phyloP scores from a whole-genome alignment of 2,888 invertebrate species.

The Sialis lutaria region DNA sequence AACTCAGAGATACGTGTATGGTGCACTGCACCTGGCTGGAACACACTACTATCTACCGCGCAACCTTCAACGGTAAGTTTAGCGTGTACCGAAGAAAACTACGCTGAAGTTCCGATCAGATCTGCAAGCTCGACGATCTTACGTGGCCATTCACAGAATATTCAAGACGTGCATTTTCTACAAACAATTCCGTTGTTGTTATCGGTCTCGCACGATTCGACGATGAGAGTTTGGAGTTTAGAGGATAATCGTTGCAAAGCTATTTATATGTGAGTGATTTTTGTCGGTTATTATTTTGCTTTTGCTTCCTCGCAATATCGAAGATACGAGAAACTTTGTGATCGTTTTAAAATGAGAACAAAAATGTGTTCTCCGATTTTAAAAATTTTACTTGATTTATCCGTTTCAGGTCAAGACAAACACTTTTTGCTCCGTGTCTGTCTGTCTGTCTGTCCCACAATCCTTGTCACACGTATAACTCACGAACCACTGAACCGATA shows the following conservation, averaged over 20 bases:
- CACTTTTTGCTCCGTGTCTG: no score
- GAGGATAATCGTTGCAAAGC: constrained; percentile 19
- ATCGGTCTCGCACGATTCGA: constrained; percentile 28
- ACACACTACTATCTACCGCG: neutral
- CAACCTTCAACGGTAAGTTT: neutral
- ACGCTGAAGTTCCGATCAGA: neutral
- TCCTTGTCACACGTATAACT: no score
- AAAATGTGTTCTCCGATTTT: no score
- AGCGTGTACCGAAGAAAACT: neutral
- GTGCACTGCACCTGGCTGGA: constrained; percentile 20
- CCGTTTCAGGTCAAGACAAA: no score
- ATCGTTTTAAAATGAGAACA: no score
- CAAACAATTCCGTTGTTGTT: constrained; percentile 18
- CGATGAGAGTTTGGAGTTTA: constrained; percentile 25
- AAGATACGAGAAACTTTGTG: no score
- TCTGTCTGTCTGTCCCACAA: no score
- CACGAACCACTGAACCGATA: no score
- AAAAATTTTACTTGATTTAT: no score
- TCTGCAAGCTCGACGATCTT: constrained; percentile 9
- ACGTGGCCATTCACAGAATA: constrained; percentile 26
- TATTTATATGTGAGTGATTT: constrained; percentile 20
- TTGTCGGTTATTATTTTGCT: no score
- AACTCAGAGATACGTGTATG: constrained; percentile 52
- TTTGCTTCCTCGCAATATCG: no score
- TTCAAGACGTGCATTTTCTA: constrained; percentile 24